Evolutionary conservation across 1,140 invertebrate species (phyloP), one percentile per base, ranked within the genome.

Genomic region (Neotoxoptera formosana): DNA sequence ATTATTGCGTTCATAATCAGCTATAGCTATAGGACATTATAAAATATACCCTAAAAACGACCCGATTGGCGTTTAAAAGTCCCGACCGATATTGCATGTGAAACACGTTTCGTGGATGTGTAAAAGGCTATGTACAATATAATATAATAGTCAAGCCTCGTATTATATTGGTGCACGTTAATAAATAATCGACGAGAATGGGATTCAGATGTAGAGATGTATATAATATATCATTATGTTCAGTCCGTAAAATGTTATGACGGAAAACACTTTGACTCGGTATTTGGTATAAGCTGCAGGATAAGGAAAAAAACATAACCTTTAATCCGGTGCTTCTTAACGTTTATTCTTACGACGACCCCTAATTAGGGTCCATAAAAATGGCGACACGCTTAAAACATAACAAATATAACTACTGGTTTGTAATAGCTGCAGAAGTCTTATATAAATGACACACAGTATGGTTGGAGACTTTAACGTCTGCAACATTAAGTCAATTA

Each of bases 391-490:
- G 4, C 41, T 41, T 41, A 41, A 41, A 41, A 41, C 41, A n/a
- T n/a, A n/a, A n/a, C 0, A 67, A 67, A 17, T 67, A n/a, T n/a
- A 67, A 67, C 14, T n/a, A 67, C 14, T n/a, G 60, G 30, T 76
- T 76, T 76, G 14, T n/a, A 17, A 20, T 76, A 17, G 14, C 2
- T 76, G 14, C 14, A 30, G 56, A 3, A 76, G n/a, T 76, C 14
- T n/a, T 30, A 67, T 30, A 67, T n/a, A n/a, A n/a, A 76, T n/a
- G 11, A n/a, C 30, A n/a, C 30, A n/a, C 6, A 17, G 14, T 76
- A 76, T 53, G 21, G n/a, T 76, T 76, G n/a, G 60, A 76, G 60
- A 76, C 60, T 76, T 76, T 76, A 76, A 76, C 60, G 60, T 76
- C 60, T 76, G 60, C 60, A 76, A n/a, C 60, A 76, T n/a, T 76